These are phyloP conservation scores for Glaucopsyche alexis DNA, from an alignment of 2,888 invertebrate genomes.

Conservation along the genomic window DNA sequence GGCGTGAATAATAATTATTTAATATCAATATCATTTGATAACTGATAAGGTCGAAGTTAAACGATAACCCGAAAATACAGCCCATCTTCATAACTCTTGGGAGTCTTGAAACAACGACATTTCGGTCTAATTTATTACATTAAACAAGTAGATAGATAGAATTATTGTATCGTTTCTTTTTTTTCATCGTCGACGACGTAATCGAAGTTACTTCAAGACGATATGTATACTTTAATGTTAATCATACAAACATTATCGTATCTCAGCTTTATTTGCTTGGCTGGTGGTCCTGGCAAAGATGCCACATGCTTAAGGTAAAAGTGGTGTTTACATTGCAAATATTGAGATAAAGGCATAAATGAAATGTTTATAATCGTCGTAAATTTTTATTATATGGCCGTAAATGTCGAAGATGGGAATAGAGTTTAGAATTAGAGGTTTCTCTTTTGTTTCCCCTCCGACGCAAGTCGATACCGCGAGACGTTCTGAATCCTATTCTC, in stretches of 20 bases:
- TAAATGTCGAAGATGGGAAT: slow-evolving; percentile 8
- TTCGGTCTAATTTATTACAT: background rate
- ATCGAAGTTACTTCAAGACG: background rate
- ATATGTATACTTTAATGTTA: background rate
- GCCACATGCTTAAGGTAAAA: background rate
- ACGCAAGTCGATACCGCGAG: slow-evolving; percentile 21
- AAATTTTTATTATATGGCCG: slow-evolving; percentile 24
- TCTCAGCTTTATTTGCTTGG: background rate
- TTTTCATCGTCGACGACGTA: background rate
- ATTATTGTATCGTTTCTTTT: background rate
- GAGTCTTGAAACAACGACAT: slow-evolving; percentile 13
- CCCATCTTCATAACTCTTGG: background rate
- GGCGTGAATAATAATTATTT: too few species aligned
- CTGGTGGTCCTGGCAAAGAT: background rate
- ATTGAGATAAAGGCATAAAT: slow-evolving; percentile 13
- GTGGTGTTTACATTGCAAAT: slow-evolving; percentile 17
- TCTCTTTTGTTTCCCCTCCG: slow-evolving; percentile 22
- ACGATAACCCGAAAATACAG: too few species aligned
- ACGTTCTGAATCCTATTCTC: slow-evolving; percentile 8
- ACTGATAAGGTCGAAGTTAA: too few species aligned
- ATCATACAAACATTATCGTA: background rate
- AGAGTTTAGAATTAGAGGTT: slow-evolving; percentile 21
- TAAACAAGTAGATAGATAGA: background rate
- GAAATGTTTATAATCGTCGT: slow-evolving; percentile 21
- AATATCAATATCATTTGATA: too few species aligned